Evolutionary conservation across 2,113 vertebrate genomes (phyloP), one percentile per base, ranked within the genome.

Genomic region (Dendrocopos noguchii): DNA sequence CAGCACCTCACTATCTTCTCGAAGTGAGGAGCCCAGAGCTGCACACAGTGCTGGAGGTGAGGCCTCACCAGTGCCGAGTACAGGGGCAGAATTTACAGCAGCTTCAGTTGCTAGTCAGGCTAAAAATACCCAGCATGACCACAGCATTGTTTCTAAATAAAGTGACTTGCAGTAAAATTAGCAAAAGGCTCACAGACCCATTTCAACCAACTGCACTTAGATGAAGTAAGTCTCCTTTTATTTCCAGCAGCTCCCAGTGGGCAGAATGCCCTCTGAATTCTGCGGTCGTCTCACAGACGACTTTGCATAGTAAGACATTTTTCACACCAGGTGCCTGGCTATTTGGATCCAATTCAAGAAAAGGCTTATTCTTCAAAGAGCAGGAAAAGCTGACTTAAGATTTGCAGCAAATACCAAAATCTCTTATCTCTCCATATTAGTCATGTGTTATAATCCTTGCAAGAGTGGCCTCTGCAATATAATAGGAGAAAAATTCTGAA

Each of bases 391-490:
- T 94, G 96, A 96, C 73, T 97, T 97, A 97, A 98, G 97, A 96
- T 97, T 97, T 91, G 94, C 74, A 96, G 84, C 95, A 98, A 97
- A 97, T 95, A 97, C 88, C 78, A 67, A 97, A 97, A 97, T 97
- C 92, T 97, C 96, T 96, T 97, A 97, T 97, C 94, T 96, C 95
- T 96, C 96, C 75, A 88, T 95, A 96, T 97, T 97, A 95, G 76
- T 96, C 90, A 68, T 96, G 96, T 88, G 72, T 85, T 96, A 82
- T 97, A 98, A 98, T 97, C 96, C 96, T 95, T 93, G 73, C 66
- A 95, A 88, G 92, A 96, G 87, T 94, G 80, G 79, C 77, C 93
- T 95, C 84, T 5, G 12, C 46, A 91, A 93, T 86, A 97, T 36
- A 36, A 94, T 84, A 72, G 64, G 57, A 67, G 93, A 91, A 90